Evolutionary conservation across 2,113 vertebrate genomes (phyloP).

Genomic region (Cercocebus atys): DNA sequence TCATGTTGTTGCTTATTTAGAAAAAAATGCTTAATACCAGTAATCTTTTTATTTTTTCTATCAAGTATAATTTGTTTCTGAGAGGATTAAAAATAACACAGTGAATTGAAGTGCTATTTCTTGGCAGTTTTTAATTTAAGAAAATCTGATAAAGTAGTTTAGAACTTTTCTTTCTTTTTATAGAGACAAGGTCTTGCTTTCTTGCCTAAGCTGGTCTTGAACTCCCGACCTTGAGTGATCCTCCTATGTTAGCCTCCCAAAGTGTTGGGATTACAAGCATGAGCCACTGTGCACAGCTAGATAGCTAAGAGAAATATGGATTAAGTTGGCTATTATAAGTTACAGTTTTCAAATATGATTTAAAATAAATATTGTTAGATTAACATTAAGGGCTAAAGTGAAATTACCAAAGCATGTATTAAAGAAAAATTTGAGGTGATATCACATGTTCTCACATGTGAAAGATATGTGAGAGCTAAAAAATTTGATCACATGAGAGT

Average conservation of each 20-base stretch:
- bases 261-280: too few relatives aligned
- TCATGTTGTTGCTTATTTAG: neutral
- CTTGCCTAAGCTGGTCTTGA: too few relatives aligned
- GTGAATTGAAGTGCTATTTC: neutral
- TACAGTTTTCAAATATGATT: constrained; percentile 17
- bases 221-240: too few relatives aligned
- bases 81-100: neutral
- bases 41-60: neutral
- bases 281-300: too few relatives aligned
- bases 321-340: constrained; percentile 6
- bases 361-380: constrained; percentile 32
- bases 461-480: neutral
- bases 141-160: neutral
- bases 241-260: too few relatives aligned
- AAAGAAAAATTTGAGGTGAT: neutral
- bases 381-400: constrained; percentile 26
- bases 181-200: too few relatives aligned
- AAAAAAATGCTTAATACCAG: neutral
- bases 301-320: neutral
- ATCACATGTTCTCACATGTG: neutral
- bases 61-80: neutral
- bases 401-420: neutral
- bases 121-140: constrained; percentile 19
- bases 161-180: neutral
- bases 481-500: neutral